Conservation (phyloP, 1,140 invertebrate species). For the Aphelinus atriplicis region DNA sequence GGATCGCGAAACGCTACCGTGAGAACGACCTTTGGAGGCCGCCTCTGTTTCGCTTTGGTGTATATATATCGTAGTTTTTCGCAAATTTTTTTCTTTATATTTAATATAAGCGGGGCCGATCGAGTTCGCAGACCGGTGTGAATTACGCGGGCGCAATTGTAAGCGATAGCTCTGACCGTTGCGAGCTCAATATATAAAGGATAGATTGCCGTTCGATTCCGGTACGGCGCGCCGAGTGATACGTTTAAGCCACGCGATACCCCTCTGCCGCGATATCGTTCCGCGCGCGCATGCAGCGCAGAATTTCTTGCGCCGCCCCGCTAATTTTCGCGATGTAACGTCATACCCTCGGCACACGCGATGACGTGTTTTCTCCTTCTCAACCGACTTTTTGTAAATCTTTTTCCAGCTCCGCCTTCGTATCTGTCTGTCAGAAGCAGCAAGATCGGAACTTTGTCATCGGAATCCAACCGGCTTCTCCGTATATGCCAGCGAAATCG, state of each 20-base stretch:
- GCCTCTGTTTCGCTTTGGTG: not conserved
- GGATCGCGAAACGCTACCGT: slow-evolving; percentile 30
- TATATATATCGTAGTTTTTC: not conserved
- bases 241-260: slow-evolving; percentile 32
- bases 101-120: slow-evolving; percentile 10
- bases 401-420: too few species aligned
- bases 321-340: too few species aligned
- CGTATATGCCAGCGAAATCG: too few species aligned
- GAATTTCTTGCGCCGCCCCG: not conserved
- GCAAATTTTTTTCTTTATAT: not conserved
- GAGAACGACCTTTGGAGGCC: slow-evolving; percentile 25
- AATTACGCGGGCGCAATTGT: slow-evolving; percentile 25
- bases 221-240: slow-evolving; percentile 7
- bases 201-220: slow-evolving; percentile 21
- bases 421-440: too few species aligned
- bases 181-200: slow-evolving; percentile 33
- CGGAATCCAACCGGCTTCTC: too few species aligned
- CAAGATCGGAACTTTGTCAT: too few species aligned
- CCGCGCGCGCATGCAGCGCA: not conserved
- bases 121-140: slow-evolving; percentile 34
- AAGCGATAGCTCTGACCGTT: slow-evolving; percentile 34
- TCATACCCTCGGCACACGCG: too few species aligned
- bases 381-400: too few species aligned
- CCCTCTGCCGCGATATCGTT: not conserved
- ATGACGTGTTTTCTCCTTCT: too few species aligned